Evolutionary conservation across 2,888 invertebrate genomes (phyloP).

Genomic region (Xestia xanthographa): DNA sequence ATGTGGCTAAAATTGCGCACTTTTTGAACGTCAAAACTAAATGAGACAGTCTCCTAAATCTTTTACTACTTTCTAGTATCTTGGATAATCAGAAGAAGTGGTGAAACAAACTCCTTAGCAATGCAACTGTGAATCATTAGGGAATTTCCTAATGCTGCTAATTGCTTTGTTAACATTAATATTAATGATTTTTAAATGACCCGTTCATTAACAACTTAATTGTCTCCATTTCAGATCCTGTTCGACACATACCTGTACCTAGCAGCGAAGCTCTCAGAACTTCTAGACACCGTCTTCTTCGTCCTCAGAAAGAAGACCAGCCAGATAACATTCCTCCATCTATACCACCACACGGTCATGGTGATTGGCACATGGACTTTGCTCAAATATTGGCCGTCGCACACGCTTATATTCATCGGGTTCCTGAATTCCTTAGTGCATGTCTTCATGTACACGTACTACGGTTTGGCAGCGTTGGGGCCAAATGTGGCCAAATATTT

Average conservation of each 20-base stretch:
- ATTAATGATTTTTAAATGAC: slow-evolving; percentile 2
- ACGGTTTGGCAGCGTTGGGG: slow-evolving; percentile 94
- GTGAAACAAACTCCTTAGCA: background rate
- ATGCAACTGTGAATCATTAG: background rate
- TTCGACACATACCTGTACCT: slow-evolving; percentile 92
- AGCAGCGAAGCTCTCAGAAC: slow-evolving; percentile 94
- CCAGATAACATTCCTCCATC: slow-evolving; percentile 96
- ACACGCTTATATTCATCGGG: slow-evolving; percentile 93
- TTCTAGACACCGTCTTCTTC: slow-evolving; percentile 96
- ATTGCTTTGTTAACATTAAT: background rate
- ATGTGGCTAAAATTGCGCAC: background rate
- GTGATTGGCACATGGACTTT: slow-evolving; percentile 94
- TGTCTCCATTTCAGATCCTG: slow-evolving; percentile 82
- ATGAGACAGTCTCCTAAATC: background rate
- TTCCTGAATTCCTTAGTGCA: slow-evolving; percentile 94
- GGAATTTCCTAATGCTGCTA: slow-evolving; percentile 5
- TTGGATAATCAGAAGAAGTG: background rate
- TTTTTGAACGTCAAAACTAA: background rate
- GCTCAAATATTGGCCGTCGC: slow-evolving; percentile 93
- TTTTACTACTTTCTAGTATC: background rate
- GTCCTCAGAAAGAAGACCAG: slow-evolving; percentile 94
- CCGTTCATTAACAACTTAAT: background rate
- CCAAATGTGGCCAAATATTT: slow-evolving; percentile 93
- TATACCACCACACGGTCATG: slow-evolving; percentile 96
- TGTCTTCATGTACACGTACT: slow-evolving; percentile 95